phyloP scores from a whole-genome alignment of 2,113 vertebrate species.

The Chaetorhynchus papuensis region DNA sequence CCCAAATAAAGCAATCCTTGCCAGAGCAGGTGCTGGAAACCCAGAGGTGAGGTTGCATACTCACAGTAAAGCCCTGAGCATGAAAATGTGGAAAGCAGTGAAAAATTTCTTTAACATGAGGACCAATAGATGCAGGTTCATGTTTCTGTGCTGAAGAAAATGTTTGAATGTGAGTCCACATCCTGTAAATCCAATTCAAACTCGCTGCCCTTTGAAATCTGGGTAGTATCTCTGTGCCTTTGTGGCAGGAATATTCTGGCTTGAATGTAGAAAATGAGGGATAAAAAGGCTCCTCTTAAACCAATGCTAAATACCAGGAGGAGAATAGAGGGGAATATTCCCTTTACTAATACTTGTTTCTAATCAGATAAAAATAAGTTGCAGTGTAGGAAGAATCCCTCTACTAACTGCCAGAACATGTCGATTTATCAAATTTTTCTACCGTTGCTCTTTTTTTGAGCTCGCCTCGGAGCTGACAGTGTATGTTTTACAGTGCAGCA shows the following conservation, averaged over 20 bases:
- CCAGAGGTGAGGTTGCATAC: neutral
- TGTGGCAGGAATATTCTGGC: neutral
- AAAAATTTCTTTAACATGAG: neutral
- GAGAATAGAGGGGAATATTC: slow-evolving; percentile 5
- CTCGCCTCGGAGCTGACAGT: slow-evolving; percentile 36
- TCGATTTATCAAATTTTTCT: slow-evolving; percentile 60
- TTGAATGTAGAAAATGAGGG: neutral
- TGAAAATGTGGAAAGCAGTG: neutral
- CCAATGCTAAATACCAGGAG: neutral
- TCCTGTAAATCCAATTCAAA: neutral
- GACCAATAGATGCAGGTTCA: neutral
- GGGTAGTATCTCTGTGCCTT: neutral
- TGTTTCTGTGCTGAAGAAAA: neutral
- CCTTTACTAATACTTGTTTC: slow-evolving; percentile 33
- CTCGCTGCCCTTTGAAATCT: neutral
- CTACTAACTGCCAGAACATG: slow-evolving; percentile 42
- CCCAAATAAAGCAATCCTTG: neutral
- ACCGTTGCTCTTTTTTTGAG: slow-evolving; percentile 48
- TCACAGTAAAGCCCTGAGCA: neutral
- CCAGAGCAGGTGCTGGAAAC: neutral
- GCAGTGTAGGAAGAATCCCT: slow-evolving; percentile 48
- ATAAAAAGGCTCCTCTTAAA: neutral
- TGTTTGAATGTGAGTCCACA: neutral
- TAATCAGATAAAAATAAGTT: slow-evolving; percentile 61
- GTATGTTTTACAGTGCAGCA: slow-evolving; percentile 56